A percentile compares a stretch with the other conserved stretches of the same genome.
These are phyloP conservation scores for Agonopterix arenella DNA, from an alignment of 2,888 invertebrate genomes.

Conservation along the genomic window DNA sequence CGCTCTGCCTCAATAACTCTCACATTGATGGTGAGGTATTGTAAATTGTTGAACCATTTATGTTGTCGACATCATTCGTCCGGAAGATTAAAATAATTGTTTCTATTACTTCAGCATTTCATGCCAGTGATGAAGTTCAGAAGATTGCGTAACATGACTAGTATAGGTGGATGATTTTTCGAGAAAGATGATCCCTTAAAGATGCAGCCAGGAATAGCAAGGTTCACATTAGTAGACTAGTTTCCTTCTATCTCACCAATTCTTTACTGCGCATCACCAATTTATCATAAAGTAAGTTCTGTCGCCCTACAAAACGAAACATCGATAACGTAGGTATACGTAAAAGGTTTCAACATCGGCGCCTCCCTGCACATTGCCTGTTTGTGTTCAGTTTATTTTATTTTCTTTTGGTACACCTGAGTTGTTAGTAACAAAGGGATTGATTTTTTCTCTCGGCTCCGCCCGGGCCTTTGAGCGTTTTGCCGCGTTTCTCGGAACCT, in stretches of 20 bases:
- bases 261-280: too few relatives aligned
- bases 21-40: neutral
- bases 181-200: too few relatives aligned
- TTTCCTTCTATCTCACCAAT: too few relatives aligned
- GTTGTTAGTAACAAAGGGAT: constrained; percentile 73
- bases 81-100: neutral
- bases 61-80: neutral
- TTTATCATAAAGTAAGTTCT: too few relatives aligned
- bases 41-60: neutral
- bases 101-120: too few relatives aligned
- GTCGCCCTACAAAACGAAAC: too few relatives aligned
- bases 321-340: too few relatives aligned
- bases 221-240: too few relatives aligned
- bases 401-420: constrained; percentile 69
- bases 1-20: neutral
- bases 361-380: constrained; percentile 47
- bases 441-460: constrained; percentile 57
- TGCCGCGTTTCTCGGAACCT: constrained; percentile 61
- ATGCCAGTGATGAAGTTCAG: too few relatives aligned
- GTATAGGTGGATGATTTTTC: too few relatives aligned
- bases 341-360: constrained; percentile 22
- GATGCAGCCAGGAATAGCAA: too few relatives aligned
- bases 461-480: constrained; percentile 56
- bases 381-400: constrained; percentile 49
- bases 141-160: too few relatives aligned